These are phyloP conservation scores for Urocynchramus pylzowi DNA, from an alignment of 2,113 vertebrate species.

Conservation along the genomic window DNA sequence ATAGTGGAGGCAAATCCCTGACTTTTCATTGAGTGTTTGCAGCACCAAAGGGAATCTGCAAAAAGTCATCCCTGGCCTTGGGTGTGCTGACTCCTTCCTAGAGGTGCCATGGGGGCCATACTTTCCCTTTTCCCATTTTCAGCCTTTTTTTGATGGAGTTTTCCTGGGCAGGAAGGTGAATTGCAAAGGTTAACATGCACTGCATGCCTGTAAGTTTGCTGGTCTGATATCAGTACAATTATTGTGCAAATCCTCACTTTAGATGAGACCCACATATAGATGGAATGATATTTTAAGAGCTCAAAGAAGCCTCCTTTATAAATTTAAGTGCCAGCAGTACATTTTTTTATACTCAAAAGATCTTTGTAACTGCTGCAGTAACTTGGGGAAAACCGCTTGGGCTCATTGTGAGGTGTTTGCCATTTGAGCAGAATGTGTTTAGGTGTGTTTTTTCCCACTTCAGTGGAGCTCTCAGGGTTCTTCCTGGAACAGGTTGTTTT, in stretches of 20 bases:
- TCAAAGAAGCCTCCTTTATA: neutral
- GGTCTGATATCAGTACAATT: neutral
- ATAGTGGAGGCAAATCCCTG: neutral
- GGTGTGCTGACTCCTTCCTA: neutral
- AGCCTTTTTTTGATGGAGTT: neutral
- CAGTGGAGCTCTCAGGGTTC: neutral
- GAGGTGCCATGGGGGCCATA: rapidly evolving
- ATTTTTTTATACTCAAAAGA: neutral
- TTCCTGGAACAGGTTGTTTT: neutral
- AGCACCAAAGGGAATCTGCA: neutral
- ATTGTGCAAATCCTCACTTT: neutral
- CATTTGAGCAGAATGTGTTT: neutral
- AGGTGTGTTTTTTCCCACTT: neutral
- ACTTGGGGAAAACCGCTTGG: neutral
- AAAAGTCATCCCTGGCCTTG: neutral
- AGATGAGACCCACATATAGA: neutral
- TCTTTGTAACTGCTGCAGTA: neutral
- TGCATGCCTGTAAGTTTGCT: rapidly evolving
- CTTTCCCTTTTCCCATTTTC: neutral
- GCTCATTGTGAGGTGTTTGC: neutral
- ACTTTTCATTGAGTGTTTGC: neutral
- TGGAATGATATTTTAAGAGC: neutral
- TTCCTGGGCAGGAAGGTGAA: neutral
- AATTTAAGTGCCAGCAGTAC: neutral
- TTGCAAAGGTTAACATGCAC: no score